Base-by-base conservation (phyloP, 37 sponge, comb jelly and placozoan genomes). In the Theonella swinhoei region DNA sequence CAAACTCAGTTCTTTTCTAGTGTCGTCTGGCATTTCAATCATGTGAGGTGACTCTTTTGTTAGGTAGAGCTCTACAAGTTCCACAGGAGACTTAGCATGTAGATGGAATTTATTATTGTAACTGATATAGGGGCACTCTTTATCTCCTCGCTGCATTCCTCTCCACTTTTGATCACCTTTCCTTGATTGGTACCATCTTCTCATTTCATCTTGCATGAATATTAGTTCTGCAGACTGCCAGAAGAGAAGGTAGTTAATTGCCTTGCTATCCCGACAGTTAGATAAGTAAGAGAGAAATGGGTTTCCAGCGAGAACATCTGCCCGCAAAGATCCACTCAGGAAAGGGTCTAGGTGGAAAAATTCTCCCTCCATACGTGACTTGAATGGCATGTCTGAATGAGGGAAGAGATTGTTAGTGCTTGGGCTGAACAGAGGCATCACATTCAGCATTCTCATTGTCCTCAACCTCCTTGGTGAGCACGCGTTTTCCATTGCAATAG, bases 141-240 rank as follows among this genome's bases (percentile, higher is more conserved):
- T 25, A 4, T 30, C 32, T 9, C 23, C 28, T 2, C 63, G 28
- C 0, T 0, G n/a, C 17, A 33, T 62, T 28, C 22, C 29, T 1
- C 30, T 33, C 1, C 36, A 0, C 29, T 62, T 59, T 25, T 1
- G 17, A 8, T 41, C 3, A 0, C 25, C 28, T 26, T 22, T 31
- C 43, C 41, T 25, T 28, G 23, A 0, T 3, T 17, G 7, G 28
- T 75, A 76, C 84, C 84, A 89, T 24, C 82, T 64, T 43, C 41
- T 76, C 78, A 85, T 81, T 60, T 90, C 86, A 62, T 90, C 91
- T 61, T 80, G 66, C 1, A 65, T 77, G n/a, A 93, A 28, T 24
- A 93, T 62, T 54, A 42, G 31, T 63, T 93, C 89, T 5, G 85
- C 78, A 5, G 87, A 89, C 38, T 82, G 83, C 90, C 87, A 93